These are phyloP conservation scores for Xenopus laevis DNA, from an alignment of 2,113 vertebrate species.

Conservation along the genomic window DNA sequence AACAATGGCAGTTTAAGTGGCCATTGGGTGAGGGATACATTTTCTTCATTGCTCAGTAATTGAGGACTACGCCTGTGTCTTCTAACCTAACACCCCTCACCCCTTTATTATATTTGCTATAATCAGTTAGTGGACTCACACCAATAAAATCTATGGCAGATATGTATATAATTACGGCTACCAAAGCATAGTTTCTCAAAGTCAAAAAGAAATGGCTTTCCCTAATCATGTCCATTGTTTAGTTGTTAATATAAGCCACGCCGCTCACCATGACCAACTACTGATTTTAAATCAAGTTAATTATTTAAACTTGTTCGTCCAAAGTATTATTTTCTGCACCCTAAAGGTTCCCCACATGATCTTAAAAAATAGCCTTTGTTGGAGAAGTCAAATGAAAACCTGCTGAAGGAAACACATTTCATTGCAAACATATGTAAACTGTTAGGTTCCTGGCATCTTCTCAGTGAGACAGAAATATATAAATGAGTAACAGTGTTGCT, in stretches of 20 bases:
- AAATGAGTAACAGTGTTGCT: conserved; percentile 44
- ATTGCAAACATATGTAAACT: conserved; percentile 41
- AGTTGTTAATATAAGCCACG: background rate
- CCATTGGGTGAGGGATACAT: no score
- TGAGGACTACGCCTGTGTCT: no score
- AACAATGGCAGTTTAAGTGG: no score
- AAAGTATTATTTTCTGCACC: background rate
- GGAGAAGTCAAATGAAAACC: conserved; percentile 16
- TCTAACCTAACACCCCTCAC: no score
- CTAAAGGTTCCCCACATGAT: background rate
- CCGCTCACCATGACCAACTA: background rate
- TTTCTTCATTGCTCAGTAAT: no score
- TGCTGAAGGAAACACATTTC: conserved; percentile 35
- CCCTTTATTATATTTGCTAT: no score
- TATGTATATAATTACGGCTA: no score
- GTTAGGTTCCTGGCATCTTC: conserved; percentile 32
- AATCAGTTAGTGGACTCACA: no score
- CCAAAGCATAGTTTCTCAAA: no score
- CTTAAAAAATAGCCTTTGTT: conserved; percentile 11
- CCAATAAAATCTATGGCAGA: no score
- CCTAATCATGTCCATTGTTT: no score
- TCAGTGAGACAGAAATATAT: conserved; percentile 32
- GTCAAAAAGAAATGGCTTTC: no score
- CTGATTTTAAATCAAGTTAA: conserved; percentile 8
- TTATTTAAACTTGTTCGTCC: background rate